These are phyloP conservation scores for Ibycter americanus DNA, from an alignment of 2,797 vertebrate species.

Conservation along the genomic window DNA sequence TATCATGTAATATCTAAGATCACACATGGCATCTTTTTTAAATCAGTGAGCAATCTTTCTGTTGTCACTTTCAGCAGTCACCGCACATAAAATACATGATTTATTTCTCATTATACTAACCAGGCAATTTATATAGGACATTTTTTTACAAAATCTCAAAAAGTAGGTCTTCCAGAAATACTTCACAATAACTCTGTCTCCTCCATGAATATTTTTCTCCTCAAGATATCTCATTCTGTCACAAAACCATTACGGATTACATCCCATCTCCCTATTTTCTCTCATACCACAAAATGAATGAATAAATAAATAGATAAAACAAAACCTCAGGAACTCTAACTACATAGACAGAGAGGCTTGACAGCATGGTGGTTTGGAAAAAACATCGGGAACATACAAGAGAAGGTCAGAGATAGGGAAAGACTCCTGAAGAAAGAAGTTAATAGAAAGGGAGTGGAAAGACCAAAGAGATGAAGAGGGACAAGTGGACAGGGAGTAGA, in stretches of 20 bases:
- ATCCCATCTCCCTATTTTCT: not conserved
- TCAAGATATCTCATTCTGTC: not conserved
- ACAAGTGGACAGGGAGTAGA: not conserved
- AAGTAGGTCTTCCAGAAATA: not conserved
- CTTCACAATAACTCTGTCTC: not conserved
- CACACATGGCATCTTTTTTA: not conserved
- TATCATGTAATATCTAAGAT: not conserved
- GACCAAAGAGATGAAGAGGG: not conserved
- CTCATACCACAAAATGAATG: not conserved
- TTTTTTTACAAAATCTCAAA: not conserved
- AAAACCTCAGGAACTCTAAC: not conserved
- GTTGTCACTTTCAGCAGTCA: not conserved
- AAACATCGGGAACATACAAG: not conserved
- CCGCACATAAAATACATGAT: not conserved
- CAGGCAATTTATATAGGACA: not conserved
- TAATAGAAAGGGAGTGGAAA: not conserved
- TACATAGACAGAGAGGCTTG: not conserved
- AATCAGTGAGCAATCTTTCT: not conserved
- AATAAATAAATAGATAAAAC: not conserved
- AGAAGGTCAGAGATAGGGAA: not conserved
- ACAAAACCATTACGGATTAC: not conserved
- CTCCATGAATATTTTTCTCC: not conserved
- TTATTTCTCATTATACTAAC: not conserved
- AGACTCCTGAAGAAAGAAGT: not conserved
- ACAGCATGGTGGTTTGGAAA: not conserved